Conservation (phyloP, 2,113 vertebrate genomes). For the rat (Rattus norvegicus) region DNA sequence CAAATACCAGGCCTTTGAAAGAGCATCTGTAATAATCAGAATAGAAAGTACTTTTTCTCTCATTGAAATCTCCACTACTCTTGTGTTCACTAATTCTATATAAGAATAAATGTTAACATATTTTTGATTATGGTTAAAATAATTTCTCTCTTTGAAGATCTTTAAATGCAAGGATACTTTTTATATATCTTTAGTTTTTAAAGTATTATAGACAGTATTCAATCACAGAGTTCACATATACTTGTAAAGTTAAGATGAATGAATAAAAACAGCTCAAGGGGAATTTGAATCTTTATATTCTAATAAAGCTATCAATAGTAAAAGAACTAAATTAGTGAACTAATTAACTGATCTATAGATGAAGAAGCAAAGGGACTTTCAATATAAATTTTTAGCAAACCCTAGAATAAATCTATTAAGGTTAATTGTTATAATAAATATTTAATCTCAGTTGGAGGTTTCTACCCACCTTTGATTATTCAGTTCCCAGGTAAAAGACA, state of each 20-base stretch:
- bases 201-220: neutral
- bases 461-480: no score
- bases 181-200: neutral
- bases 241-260: neutral
- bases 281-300: neutral
- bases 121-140: no score
- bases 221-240: neutral
- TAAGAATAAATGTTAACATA: neutral
- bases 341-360: neutral
- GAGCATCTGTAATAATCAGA: neutral
- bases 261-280: conserved; percentile 15
- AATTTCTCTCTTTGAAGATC: neutral
- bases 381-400: neutral
- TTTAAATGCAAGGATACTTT: neutral
- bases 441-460: no score
- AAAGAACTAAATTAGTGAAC: neutral
- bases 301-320: neutral
- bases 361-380: neutral
- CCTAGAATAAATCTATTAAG: neutral
- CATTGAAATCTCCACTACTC: neutral
- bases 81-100: neutral
- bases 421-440: no score
- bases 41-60: conserved; percentile 20
- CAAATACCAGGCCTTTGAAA: conserved; percentile 27
- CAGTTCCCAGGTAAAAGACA: no score